Base-by-base conservation (phyloP, 2,113 vertebrate species). In the Lonchura striata region DNA sequence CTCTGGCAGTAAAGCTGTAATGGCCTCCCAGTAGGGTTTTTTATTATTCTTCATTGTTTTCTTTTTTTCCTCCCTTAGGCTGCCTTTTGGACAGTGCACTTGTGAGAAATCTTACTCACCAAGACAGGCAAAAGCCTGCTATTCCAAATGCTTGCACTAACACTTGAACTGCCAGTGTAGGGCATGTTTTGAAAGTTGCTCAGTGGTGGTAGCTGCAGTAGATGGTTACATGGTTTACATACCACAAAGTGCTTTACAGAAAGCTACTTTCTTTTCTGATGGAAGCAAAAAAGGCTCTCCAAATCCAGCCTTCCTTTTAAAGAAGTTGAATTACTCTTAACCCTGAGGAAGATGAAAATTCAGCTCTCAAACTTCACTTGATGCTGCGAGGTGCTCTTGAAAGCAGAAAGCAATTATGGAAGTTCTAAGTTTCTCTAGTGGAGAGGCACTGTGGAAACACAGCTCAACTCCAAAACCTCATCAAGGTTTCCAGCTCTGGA, bases 1-100 rank as follows among this genome's bases (percentile, higher is more conserved):
- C 65, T 80, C 75, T 41, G 47, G 74, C 78, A 95, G 95, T 94
- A 95, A 97, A 96, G 87, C 78, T 93, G 54, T 82, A 72, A 79
- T 31, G 20, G 86, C 69, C 63, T 91, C 42, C 37, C 66, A 41
- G 31, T 5, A 87, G 84, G 50, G 37, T 21, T 82, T 72, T 80
- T 86, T 75, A 30, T 79, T 88, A 75, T 64, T 91, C 24, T 2
- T 35, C 24, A n/a, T 63, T 24, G 33, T 85, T 93, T 86, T 86
- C 31, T 22, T 28, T 77, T 77, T 68, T 47, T 44, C 5, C 13
- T 37, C 57, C 44, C 31, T 25, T 22, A 50, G 76, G 39, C 28
- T 72, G n/a, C 31, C 30, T 61, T 77, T 21, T 44, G 13, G 20
- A 12, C 35, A 49, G 30, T 44, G 42, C 33, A 1, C 69, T 64